Evolutionary conservation across 2,797 vertebrate species (phyloP).

Genomic region (Galaxias olidus): DNA sequence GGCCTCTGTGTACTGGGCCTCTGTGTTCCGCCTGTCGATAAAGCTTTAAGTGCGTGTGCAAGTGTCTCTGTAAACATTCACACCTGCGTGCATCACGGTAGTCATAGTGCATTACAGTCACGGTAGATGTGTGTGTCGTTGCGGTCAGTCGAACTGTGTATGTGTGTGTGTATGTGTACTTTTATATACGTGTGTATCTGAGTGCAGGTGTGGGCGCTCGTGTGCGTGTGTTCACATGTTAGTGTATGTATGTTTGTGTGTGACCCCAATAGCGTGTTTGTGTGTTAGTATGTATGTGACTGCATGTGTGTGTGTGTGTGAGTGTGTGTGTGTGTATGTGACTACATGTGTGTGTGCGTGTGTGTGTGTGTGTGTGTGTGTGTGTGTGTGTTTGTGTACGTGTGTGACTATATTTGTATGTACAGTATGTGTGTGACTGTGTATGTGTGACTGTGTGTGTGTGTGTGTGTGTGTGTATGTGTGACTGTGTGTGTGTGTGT

Average conservation of each 20-base stretch:
- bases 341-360: background rate
- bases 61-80: too few relatives aligned
- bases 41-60: too few relatives aligned
- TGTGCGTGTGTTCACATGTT: too few relatives aligned
- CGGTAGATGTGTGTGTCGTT: too few relatives aligned
- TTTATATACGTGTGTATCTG: background rate
- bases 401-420: too few relatives aligned
- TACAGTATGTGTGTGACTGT: background rate
- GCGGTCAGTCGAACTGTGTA: too few relatives aligned
- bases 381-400: constrained; percentile 7
- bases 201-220: constrained; percentile 3
- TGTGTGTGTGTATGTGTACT: background rate
- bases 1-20: too few relatives aligned
- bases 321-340: background rate
- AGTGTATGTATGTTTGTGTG: background rate
- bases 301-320: background rate
- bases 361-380: constrained; percentile 2
- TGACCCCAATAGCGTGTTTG: background rate
- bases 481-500: background rate
- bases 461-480: constrained; percentile 4
- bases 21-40: background rate
- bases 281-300: background rate
- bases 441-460: background rate
- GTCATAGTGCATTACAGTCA: too few relatives aligned
- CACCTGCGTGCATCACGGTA: too few relatives aligned